These are phyloP conservation scores for Nomada ferruginata DNA, from an alignment of 2,888 invertebrate genomes.

Conservation along the genomic window DNA sequence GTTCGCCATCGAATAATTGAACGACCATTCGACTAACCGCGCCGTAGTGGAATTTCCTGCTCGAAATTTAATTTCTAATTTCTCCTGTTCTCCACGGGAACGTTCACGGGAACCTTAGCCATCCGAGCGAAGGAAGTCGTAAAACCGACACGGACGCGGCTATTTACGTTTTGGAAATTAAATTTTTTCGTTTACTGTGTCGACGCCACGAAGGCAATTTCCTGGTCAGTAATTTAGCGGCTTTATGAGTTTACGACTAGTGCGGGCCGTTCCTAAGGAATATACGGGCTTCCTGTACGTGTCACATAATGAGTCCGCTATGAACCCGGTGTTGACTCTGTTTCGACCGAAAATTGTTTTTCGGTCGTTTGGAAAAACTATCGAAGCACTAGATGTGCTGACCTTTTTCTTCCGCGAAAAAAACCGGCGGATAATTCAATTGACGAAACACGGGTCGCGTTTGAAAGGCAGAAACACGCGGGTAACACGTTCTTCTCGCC, in stretches of 20 bases:
- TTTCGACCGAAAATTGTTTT: not conserved
- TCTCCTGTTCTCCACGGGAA: not conserved
- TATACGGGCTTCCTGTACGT: conserved; percentile 19
- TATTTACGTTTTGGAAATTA: conserved; percentile 32
- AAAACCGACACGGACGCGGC: conserved; percentile 14
- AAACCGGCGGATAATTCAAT: not conserved
- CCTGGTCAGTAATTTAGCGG: conserved; percentile 32
- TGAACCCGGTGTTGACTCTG: not conserved
- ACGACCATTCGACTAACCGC: too few relatives aligned
- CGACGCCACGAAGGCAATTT: conserved; percentile 20
- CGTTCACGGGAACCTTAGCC: not conserved
- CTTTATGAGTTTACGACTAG: conserved; percentile 29
- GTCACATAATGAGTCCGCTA: conserved; percentile 18
- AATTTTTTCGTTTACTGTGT: conserved; percentile 34
- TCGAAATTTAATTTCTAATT: conserved; percentile 44
- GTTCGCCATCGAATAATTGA: not conserved
- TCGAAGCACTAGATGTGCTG: too few relatives aligned
- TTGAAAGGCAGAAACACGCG: not conserved
- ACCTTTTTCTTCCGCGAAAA: not conserved
- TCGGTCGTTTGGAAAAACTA: not conserved
- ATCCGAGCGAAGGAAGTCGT: not conserved
- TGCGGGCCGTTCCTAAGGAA: conserved; percentile 9
- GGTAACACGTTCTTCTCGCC: not conserved
- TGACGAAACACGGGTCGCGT: not conserved
- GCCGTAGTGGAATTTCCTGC: conserved; percentile 1